phyloP scores from a whole-genome alignment of 1,140 invertebrate genomes.

The Conopomorpha cramerella region DNA sequence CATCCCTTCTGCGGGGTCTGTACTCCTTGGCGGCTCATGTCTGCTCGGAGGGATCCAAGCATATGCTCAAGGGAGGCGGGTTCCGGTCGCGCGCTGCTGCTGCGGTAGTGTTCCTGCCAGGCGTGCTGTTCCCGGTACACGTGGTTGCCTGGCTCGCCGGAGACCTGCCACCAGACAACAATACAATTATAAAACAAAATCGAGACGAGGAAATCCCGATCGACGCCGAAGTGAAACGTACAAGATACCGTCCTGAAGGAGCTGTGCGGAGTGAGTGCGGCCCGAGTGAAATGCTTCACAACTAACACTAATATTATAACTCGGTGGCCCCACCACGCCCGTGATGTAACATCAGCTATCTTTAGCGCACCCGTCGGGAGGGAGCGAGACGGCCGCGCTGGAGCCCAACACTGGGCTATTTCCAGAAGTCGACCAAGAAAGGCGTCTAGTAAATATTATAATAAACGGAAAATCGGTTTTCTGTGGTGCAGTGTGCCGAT shows the following conservation, averaged over 20 bases:
- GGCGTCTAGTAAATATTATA: conserved; percentile 60
- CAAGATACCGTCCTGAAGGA: conserved; percentile 32
- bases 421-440: conserved; percentile 63
- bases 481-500: conserved; percentile 60
- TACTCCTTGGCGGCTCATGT: conserved; percentile 96
- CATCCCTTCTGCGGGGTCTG: conserved; percentile 97
- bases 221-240: conserved; percentile 21
- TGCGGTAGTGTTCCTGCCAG: conserved; percentile 54
- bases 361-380: conserved; percentile 30
- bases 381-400: conserved; percentile 33
- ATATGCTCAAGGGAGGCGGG: conserved; percentile 56
- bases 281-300: conserved; percentile 53
- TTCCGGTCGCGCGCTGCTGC: conserved; percentile 40
- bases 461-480: conserved; percentile 51
- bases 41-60: conserved; percentile 78
- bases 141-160: conserved; percentile 35
- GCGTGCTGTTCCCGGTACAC: conserved; percentile 44
- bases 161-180: conserved; percentile 26
- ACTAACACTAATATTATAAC: conserved; percentile 61
- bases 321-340: conserved; percentile 47
- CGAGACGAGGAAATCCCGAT: conserved; percentile 7
- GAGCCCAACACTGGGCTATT: conserved; percentile 48
- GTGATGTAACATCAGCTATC: conserved; percentile 54
- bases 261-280: conserved; percentile 41
- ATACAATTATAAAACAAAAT: conserved; percentile 3